These are phyloP conservation scores for Protosalanx chinensis DNA, from an alignment of 2,797 vertebrate genomes.

Conservation along the genomic window DNA sequence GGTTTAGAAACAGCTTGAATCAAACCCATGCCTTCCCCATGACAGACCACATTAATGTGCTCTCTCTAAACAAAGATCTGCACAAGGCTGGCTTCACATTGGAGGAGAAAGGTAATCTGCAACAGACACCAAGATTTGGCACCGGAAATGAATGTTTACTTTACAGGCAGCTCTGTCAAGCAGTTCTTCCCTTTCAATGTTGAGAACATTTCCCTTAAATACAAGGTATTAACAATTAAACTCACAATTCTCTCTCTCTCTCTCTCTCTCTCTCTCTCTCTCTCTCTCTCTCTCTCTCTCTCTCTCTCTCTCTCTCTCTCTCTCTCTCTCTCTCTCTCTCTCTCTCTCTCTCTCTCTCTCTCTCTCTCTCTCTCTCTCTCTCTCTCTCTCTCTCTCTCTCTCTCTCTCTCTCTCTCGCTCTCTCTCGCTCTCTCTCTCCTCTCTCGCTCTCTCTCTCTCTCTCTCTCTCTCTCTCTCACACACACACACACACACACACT, in stretches of 20 bases:
- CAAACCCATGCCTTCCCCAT: conserved; percentile 4
- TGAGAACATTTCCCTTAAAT: neutral
- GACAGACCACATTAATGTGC: conserved; percentile 8
- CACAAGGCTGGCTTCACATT: neutral
- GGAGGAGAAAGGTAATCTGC: conserved; percentile 7
- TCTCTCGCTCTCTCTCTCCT: too few relatives aligned
- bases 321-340: too few relatives aligned
- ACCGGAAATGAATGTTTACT: conserved; percentile 17
- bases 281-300: too few relatives aligned
- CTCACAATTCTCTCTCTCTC: too few relatives aligned
- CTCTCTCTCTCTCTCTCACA: neutral
- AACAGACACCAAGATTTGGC: conserved; percentile 17
- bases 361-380: too few relatives aligned
- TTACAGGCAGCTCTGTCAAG: conserved; percentile 7
- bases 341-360: too few relatives aligned
- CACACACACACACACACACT: neutral
- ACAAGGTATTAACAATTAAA: neutral
- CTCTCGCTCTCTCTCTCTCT: too few relatives aligned
- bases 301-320: too few relatives aligned
- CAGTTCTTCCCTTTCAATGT: neutral
- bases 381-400: too few relatives aligned
- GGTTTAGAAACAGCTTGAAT: conserved; percentile 3
- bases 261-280: too few relatives aligned
- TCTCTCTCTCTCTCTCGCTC: too few relatives aligned
- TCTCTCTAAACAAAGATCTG: conserved; percentile 2